Conservation (phyloP, 2,113 vertebrate genomes). For the Nicator chloris region DNA sequence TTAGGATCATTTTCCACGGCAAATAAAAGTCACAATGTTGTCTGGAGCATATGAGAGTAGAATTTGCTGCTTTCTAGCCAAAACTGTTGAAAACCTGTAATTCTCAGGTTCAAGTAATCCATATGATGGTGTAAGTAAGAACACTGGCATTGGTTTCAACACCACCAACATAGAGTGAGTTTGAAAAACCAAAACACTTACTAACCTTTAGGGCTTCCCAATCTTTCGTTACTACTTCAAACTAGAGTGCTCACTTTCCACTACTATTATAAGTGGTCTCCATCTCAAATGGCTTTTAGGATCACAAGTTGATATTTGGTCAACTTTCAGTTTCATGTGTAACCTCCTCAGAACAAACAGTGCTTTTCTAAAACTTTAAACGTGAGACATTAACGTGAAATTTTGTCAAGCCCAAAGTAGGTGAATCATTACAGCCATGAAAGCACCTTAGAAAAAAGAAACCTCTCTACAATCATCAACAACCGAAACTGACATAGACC, state of each 20-base stretch:
- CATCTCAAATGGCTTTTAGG: background rate
- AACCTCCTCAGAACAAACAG: background rate
- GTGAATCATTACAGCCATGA: background rate
- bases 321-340: background rate
- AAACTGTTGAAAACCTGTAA: background rate
- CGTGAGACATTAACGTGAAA: background rate
- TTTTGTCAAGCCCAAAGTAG: background rate
- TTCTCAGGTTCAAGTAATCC: background rate
- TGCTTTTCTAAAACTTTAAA: background rate
- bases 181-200: background rate
- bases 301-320: background rate
- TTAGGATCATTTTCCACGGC: background rate
- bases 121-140: background rate
- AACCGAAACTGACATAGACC: background rate
- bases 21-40: background rate
- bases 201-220: background rate
- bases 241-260: background rate
- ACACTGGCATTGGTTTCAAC: background rate
- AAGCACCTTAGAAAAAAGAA: background rate
- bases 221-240: background rate
- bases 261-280: background rate
- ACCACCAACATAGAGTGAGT: rapidly evolving
- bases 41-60: background rate
- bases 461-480: background rate
- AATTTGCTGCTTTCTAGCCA: background rate